Evolutionary conservation across 1,140 invertebrate species (phyloP).

Genomic region (Antheraea pernyi): DNA sequence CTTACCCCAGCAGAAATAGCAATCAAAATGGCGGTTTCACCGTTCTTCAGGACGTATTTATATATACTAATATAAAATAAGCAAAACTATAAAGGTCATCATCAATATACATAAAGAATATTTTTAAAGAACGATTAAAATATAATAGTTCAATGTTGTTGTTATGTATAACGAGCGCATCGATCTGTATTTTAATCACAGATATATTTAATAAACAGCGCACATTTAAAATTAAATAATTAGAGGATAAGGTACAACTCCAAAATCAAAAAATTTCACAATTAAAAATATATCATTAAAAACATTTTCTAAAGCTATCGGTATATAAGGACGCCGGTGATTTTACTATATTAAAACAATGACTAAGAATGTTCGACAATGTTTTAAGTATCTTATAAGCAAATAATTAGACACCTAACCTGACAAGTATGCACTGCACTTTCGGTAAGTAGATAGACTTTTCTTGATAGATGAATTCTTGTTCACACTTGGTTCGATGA

Average conservation of each 20-base stretch:
- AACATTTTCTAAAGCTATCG: no score
- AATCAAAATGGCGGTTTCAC: constrained; percentile 74
- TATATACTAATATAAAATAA: constrained; percentile 53
- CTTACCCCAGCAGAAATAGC: constrained; percentile 58
- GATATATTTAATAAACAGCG: no score
- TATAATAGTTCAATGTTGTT: background rate
- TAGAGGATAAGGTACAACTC: no score
- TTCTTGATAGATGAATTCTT: constrained; percentile 41
- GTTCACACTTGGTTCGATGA: constrained; percentile 63
- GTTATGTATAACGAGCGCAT: background rate
- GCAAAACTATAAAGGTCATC: constrained; percentile 29
- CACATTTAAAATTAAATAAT: no score
- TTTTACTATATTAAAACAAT: no score
- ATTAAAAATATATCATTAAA: no score
- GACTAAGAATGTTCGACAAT: no score
- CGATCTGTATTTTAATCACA: no score
- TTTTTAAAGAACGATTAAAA: background rate
- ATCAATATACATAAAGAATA: background rate
- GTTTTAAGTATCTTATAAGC: no score
- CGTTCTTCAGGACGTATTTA: constrained; percentile 36
- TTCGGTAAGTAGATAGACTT: constrained; percentile 35
- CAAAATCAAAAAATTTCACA: no score
- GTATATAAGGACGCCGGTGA: no score
- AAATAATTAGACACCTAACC: constrained; percentile 24
- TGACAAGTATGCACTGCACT: constrained; percentile 38